Conservation (phyloP, 2,113 vertebrate genomes). For the Solea senegalensis region DNA sequence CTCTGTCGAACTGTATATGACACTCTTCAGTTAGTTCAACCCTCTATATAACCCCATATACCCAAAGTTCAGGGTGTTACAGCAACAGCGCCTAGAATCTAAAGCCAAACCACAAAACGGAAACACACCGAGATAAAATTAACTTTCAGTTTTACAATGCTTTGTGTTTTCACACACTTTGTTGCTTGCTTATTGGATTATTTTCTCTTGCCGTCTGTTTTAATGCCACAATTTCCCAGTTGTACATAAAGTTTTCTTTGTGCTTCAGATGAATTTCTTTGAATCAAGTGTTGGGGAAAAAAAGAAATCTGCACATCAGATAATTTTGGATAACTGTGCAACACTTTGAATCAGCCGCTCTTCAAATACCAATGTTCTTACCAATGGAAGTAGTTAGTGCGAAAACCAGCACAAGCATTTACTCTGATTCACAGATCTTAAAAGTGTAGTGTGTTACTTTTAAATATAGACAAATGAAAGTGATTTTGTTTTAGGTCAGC, state of each 20-base stretch:
- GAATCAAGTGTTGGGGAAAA: background rate
- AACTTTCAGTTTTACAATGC: background rate
- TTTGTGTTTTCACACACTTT: background rate
- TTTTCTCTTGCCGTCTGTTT: background rate
- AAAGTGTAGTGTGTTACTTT: no score
- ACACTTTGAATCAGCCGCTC: background rate
- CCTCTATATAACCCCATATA: constrained; percentile 7
- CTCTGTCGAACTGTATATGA: constrained; percentile 1
- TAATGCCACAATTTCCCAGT: background rate
- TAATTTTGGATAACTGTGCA: background rate
- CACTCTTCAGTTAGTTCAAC: constrained; percentile 26
- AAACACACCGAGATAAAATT: background rate
- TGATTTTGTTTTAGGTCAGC: no score
- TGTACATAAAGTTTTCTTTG: background rate
- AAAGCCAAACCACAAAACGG: background rate
- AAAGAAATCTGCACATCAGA: background rate
- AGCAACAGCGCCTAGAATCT: background rate
- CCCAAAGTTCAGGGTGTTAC: no score
- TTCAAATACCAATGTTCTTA: background rate
- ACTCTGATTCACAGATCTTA: no score
- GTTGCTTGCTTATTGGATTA: background rate
- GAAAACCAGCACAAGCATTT: no score
- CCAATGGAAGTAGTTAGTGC: no score
- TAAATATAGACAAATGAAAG: no score
- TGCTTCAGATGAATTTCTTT: background rate